A percentile compares a stretch with the other conserved stretches of the same genome.
Conservation (phyloP, 2,113 vertebrate genomes). For the Dicentrarchus labrax region DNA sequence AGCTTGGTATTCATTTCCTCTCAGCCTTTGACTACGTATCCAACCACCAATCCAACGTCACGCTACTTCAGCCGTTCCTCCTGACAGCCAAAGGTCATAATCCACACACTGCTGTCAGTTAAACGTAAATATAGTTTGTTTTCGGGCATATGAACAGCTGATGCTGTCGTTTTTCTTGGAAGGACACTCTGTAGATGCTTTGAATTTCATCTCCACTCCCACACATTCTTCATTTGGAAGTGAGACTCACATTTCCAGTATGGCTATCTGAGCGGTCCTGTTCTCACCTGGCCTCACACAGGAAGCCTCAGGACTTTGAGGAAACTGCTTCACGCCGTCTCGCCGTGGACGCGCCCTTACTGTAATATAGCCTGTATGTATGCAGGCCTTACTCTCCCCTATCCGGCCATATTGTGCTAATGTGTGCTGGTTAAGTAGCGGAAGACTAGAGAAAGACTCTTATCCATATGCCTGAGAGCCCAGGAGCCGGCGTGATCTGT, state of each 20-base stretch:
- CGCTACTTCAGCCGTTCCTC: not conserved
- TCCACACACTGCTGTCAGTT: not conserved
- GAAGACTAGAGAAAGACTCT: conserved; percentile 71
- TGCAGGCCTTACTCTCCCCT: conserved; percentile 57
- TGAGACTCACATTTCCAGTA: not conserved
- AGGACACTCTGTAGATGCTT: not conserved
- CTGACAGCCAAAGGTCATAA: not conserved
- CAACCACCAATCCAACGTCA: not conserved
- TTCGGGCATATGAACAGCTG: not conserved
- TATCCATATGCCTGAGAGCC: conserved; percentile 79
- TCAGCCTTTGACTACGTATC: too few relatives aligned
- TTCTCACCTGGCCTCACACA: conserved; percentile 34
- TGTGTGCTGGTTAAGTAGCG: conserved; percentile 74
- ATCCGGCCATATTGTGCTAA: conserved; percentile 73
- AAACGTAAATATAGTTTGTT: not conserved
- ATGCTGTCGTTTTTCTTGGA: not conserved
- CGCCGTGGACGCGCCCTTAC: conserved; percentile 35
- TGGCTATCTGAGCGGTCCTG: not conserved
- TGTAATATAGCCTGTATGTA: conserved; percentile 66
- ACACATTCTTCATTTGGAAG: not conserved
- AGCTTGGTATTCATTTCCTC: too few relatives aligned
- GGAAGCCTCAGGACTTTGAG: not conserved
- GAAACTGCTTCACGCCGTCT: conserved; percentile 38
- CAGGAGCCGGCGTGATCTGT: conserved; percentile 60
- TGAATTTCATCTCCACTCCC: not conserved